phyloP scores from a whole-genome alignment of 2,888 invertebrate species.

The Drosophila merina region DNA sequence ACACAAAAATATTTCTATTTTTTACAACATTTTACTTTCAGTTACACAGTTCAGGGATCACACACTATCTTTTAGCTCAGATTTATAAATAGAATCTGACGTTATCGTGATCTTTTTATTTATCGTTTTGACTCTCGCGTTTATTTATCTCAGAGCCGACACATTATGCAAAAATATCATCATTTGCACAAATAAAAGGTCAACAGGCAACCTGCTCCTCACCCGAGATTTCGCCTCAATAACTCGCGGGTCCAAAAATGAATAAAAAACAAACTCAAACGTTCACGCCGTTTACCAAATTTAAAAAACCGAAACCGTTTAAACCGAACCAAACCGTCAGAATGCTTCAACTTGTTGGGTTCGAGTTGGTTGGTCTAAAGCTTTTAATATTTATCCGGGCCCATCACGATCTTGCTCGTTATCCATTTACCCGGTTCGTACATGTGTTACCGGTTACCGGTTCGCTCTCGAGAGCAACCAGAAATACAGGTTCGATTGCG shows the following conservation, averaged over 20 bases:
- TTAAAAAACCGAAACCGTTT: slow-evolving; percentile 29
- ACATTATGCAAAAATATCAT: slow-evolving; percentile 64
- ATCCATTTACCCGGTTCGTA: background rate
- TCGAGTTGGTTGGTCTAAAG: background rate
- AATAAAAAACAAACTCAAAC: slow-evolving; percentile 1
- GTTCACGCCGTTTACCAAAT: slow-evolving; percentile 50
- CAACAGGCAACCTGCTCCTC: slow-evolving; percentile 50
- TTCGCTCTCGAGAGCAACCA: background rate
- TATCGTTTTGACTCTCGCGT: slow-evolving; percentile 33
- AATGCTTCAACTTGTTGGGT: background rate
- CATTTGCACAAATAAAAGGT: slow-evolving; percentile 54
- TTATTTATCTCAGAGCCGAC: slow-evolving; percentile 37
- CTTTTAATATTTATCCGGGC: background rate
- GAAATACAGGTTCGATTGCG: background rate
- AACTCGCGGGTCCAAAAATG: slow-evolving; percentile 11
- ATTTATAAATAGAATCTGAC: slow-evolving; percentile 60
- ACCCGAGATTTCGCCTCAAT: slow-evolving; percentile 40
- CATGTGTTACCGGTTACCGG: background rate
- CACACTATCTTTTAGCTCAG: slow-evolving; percentile 15
- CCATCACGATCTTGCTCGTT: background rate
- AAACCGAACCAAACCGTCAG: background rate
- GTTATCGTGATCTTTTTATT: slow-evolving; percentile 67
- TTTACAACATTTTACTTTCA: no score
- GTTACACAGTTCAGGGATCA: background rate
- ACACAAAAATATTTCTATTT: no score